These are phyloP conservation scores for Laticauda colubrina DNA, from an alignment of 2,113 vertebrate genomes.

Conservation along the genomic window DNA sequence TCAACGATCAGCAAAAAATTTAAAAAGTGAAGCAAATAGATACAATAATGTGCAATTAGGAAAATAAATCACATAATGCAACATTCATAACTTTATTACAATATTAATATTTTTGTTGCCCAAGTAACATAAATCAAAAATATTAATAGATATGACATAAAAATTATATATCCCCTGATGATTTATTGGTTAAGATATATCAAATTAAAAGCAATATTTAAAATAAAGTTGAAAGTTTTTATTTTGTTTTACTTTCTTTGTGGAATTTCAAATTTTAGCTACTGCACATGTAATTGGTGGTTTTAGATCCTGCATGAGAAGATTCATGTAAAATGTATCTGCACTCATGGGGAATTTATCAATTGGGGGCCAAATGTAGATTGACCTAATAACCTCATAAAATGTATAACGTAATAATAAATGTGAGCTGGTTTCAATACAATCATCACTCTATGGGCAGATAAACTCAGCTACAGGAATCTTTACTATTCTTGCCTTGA, in stretches of 20 bases:
- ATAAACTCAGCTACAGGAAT: background rate
- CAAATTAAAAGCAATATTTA: background rate
- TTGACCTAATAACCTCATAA: background rate
- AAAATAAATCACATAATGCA: background rate
- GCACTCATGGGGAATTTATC: background rate
- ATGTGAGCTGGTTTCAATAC: background rate
- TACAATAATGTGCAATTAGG: background rate
- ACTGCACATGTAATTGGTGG: background rate
- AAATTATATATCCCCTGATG: background rate
- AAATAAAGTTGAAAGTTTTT: background rate
- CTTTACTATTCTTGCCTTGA: background rate
- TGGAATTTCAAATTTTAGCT: background rate
- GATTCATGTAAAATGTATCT: background rate
- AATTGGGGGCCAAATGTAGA: background rate
- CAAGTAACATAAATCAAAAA: no score
- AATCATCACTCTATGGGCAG: background rate
- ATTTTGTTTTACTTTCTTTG: background rate
- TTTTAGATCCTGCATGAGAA: background rate
- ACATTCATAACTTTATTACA: background rate
- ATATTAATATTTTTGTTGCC: background rate
- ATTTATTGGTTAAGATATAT: background rate
- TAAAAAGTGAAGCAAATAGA: background rate
- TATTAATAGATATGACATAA: background rate
- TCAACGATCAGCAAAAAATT: background rate
- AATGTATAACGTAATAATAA: background rate